Evolutionary conservation across 2,888 invertebrate genomes (phyloP).

Genomic region (Artemia sinica): DNA sequence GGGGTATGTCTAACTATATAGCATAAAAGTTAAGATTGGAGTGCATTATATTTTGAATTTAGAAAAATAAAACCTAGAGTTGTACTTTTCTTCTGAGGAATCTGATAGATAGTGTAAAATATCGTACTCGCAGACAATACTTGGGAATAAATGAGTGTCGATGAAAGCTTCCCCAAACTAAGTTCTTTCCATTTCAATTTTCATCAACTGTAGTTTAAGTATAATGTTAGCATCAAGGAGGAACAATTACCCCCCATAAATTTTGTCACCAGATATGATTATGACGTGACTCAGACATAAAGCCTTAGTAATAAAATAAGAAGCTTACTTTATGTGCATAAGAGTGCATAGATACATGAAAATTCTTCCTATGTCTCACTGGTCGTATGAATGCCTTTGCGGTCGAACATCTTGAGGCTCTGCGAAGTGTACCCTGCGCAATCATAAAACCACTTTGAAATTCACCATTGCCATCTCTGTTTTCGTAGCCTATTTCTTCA

Average conservation of each 20-base stretch:
- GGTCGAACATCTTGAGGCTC: constrained; percentile 72
- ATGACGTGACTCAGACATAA: background rate
- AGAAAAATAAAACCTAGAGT: no score
- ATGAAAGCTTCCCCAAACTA: no score
- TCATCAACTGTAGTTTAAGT: no score
- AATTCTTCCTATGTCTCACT: constrained; percentile 55
- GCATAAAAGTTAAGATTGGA: no score
- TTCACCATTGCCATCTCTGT: constrained; percentile 70
- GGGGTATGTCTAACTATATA: no score
- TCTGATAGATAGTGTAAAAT: no score
- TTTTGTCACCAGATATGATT: background rate
- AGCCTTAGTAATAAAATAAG: background rate
- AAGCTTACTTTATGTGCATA: constrained; percentile 49
- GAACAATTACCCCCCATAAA: background rate
- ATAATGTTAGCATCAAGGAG: background rate
- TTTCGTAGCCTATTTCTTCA: constrained; percentile 62
- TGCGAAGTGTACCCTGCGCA: constrained; percentile 66
- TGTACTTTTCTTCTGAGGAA: no score
- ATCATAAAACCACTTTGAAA: constrained; percentile 75
- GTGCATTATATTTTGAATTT: no score
- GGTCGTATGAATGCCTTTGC: constrained; percentile 72
- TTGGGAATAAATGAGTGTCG: no score
- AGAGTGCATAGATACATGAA: constrained; percentile 65
- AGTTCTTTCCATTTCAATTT: no score
- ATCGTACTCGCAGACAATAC: no score